Conservation (phyloP, 2,113 vertebrate species). For the Artemisiospiza belli region DNA sequence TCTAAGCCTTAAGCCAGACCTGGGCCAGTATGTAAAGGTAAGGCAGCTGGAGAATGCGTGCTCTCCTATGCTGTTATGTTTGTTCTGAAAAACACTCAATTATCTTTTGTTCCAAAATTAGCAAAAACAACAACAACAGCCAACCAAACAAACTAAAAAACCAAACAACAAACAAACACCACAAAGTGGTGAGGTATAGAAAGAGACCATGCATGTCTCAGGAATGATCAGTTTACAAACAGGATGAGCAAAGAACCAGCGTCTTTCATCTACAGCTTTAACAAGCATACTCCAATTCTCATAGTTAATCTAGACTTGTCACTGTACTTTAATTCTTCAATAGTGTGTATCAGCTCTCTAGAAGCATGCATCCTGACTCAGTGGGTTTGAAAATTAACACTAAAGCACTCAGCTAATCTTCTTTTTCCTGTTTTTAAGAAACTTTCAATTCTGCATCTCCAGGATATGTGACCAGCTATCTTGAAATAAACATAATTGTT, state of each 20-base stretch:
- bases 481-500: constrained; percentile 22
- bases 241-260: not conserved
- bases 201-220: not conserved
- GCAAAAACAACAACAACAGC: not conserved
- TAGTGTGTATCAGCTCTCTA: not conserved
- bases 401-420: not conserved
- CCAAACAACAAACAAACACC: not conserved
- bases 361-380: not conserved
- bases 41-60: not conserved
- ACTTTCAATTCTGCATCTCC: not conserved
- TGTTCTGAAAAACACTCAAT: not conserved
- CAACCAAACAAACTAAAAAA: too few species aligned
- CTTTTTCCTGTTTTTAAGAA: not conserved
- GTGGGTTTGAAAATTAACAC: not conserved
- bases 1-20: not conserved
- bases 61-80: not conserved
- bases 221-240: not conserved
- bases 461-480: constrained; percentile 9
- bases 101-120: not conserved
- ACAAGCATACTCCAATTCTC: not conserved
- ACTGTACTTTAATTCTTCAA: not conserved
- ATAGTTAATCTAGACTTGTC: not conserved
- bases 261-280: not conserved
- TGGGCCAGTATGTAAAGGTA: not conserved
- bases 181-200: not conserved